Evolutionary conservation across 2,797 vertebrate species (phyloP).

Genomic region (Masticophis lateralis): DNA sequence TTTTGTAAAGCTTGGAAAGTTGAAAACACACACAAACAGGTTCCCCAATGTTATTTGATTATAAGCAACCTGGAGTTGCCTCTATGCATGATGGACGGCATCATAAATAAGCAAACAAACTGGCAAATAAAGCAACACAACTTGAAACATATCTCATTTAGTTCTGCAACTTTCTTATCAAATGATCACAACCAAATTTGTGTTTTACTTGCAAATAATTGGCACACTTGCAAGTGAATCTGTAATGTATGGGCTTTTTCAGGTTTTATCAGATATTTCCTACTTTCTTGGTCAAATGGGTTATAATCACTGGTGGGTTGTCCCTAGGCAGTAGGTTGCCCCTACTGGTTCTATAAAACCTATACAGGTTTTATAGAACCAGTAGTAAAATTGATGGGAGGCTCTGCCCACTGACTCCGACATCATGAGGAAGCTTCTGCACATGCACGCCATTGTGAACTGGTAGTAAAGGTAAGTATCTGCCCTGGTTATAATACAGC

Average conservation of each 20-base stretch:
- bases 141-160: constrained; percentile 41
- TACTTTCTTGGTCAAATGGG: background rate
- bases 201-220: constrained; percentile 51
- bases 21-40: constrained; percentile 2
- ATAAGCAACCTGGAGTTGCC: background rate
- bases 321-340: no score
- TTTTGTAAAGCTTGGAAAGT: constrained; percentile 29
- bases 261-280: background rate
- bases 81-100: background rate
- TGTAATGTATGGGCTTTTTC: background rate
- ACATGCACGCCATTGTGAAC: no score
- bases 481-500: background rate
- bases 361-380: no score
- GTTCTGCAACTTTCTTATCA: constrained; percentile 51
- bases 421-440: no score
- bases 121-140: background rate
- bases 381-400: no score
- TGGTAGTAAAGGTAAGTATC: no score
- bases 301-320: no score
- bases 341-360: no score
- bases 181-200: constrained; percentile 54
- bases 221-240: constrained; percentile 36
- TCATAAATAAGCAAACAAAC: background rate
- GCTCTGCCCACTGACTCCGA: no score
- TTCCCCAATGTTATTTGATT: constrained; percentile 27